Conservation (phyloP, 2,113 vertebrate genomes). For the Seriola rivoliana region DNA sequence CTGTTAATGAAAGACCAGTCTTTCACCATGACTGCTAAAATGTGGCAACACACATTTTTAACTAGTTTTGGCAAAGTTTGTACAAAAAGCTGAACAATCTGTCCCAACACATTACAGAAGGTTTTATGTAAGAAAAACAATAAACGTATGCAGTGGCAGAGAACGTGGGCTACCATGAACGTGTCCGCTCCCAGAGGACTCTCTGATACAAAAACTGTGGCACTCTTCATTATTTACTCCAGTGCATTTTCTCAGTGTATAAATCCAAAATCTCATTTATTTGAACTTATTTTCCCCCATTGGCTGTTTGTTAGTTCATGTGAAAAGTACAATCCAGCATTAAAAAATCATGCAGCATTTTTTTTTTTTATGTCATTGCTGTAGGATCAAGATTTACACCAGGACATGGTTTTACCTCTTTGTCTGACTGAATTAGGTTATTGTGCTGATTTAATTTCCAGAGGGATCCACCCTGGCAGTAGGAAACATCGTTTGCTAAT, state of each 20-base stretch:
- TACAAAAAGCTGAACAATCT: not conserved
- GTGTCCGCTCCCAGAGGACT: not conserved
- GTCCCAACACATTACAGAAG: not conserved
- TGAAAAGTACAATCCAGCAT: not conserved
- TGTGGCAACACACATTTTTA: too few species aligned
- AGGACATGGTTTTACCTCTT: constrained; percentile 11
- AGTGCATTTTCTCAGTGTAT: constrained; percentile 6
- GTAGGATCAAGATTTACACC: constrained; percentile 24
- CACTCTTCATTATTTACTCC: constrained; percentile 14
- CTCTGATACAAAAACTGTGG: not conserved
- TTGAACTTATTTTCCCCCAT: not conserved
- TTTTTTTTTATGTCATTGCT: constrained; percentile 35
- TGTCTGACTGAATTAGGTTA: constrained; percentile 78
- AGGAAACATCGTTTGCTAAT: constrained; percentile 78
- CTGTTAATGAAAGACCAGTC: not conserved
- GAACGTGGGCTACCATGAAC: not conserved
- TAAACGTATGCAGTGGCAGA: not conserved
- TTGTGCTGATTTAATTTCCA: constrained; percentile 80
- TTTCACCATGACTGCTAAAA: too few species aligned
- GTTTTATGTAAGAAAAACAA: not conserved
- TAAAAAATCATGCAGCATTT: not conserved
- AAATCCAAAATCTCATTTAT: not conserved
- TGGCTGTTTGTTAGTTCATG: not conserved
- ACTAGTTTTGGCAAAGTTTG: too few species aligned
- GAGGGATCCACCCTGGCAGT: constrained; percentile 66